Percentiles rank a stretch among this genome's conserved stretches.
Conservation (phyloP, 2,113 vertebrate genomes). For the Axis porcinus region DNA sequence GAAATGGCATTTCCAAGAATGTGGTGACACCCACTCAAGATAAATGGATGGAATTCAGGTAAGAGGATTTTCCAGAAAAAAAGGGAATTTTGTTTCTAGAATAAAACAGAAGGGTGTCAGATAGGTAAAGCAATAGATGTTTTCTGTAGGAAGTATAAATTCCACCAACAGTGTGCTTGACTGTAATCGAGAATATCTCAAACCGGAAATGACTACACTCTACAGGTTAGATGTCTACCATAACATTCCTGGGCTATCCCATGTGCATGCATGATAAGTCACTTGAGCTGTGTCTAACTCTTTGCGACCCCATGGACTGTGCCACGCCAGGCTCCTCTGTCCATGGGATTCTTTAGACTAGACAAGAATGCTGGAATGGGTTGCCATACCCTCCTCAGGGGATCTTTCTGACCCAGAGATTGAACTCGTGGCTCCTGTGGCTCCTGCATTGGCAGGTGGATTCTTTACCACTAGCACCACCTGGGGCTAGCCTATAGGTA, state of each 20-base stretch:
- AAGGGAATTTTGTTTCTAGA: neutral
- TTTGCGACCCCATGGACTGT: neutral
- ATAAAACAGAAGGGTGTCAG: neutral
- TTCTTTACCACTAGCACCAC: neutral
- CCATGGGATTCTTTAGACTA: neutral
- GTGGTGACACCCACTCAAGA: neutral
- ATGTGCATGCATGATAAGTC: neutral
- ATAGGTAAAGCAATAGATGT: neutral
- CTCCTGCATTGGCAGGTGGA: neutral
- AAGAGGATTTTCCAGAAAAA: neutral
- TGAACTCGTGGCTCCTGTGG: neutral
- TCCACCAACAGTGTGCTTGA: neutral
- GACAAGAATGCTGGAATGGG: neutral
- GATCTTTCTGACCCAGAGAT: neutral
- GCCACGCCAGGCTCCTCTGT: neutral
- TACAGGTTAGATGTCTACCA: neutral
- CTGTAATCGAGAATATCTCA: neutral
- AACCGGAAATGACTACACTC: neutral
- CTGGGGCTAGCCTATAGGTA: neutral
- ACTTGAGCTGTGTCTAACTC: neutral
- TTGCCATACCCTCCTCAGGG: neutral
- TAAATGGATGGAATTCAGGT: neutral
- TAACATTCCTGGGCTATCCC: neutral
- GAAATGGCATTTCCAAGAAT: neutral
- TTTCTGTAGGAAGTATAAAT: neutral